phyloP scores from a whole-genome alignment of 2,797 vertebrate species.

The Antrozous pallidus region DNA sequence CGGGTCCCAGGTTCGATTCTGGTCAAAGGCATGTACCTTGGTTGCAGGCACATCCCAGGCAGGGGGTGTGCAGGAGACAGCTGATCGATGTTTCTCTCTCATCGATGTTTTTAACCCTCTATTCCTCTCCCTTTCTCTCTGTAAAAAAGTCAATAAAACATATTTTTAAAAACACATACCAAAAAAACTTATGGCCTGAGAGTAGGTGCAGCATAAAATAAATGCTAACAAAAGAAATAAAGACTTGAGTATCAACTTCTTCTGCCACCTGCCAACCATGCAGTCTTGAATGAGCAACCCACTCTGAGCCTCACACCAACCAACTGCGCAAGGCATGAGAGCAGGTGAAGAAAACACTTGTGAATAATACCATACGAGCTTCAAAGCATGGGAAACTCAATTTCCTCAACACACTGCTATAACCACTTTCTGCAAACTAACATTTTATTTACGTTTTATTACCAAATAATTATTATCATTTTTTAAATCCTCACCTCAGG shows the following conservation, averaged over 20 bases:
- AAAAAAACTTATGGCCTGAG: background rate
- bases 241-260: background rate
- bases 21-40: too few species aligned
- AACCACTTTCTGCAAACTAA: background rate
- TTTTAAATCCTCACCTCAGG: too few species aligned
- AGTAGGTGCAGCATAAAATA: background rate
- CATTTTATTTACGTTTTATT: background rate
- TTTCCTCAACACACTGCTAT: constrained; percentile 4
- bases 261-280: background rate
- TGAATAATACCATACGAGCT: background rate
- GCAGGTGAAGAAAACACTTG: constrained; percentile 33
- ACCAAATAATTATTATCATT: background rate
- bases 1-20: too few species aligned
- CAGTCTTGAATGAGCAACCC: background rate
- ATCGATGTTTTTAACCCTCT: too few species aligned
- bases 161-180: background rate
- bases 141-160: too few species aligned
- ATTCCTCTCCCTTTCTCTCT: too few species aligned
- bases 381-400: background rate
- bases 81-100: too few species aligned
- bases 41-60: too few species aligned
- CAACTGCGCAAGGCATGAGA: background rate
- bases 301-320: background rate
- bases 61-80: too few species aligned
- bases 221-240: background rate